Conservation (phyloP, 2,113 vertebrate species). For the Kryptolebias marmoratus region DNA sequence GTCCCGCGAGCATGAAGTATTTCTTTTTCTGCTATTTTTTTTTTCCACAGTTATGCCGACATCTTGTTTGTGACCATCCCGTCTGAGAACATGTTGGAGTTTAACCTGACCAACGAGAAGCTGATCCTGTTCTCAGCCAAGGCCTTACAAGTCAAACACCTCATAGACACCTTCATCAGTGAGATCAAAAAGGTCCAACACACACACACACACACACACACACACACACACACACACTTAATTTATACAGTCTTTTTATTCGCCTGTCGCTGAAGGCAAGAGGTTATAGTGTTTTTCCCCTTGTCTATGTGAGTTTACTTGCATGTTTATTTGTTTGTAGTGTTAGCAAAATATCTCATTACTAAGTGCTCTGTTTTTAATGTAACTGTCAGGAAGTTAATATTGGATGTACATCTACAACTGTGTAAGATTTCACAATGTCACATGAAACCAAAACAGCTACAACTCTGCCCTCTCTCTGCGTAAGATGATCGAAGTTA, state of each 20-base stretch:
- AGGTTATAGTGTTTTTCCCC: background rate
- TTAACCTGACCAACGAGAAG: conserved; percentile 93
- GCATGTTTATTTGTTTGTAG: too few relatives aligned
- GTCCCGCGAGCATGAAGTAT: background rate
- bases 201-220: background rate
- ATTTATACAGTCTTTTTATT: background rate
- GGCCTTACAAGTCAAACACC: conserved; percentile 90
- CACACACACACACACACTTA: background rate
- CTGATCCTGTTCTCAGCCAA: conserved; percentile 96
- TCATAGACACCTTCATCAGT: conserved; percentile 91
- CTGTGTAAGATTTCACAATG: background rate
- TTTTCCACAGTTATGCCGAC: conserved; percentile 86
- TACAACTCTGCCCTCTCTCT: too few relatives aligned
- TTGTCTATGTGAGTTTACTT: too few relatives aligned
- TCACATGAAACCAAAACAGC: background rate
- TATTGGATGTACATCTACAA: too few relatives aligned
- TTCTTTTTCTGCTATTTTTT: background rate
- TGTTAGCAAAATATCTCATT: too few relatives aligned
- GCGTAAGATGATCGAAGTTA: background rate
- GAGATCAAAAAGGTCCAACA: conserved; percentile 91
- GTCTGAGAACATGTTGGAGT: conserved; percentile 95
- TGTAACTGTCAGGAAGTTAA: too few relatives aligned
- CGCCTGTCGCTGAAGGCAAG: background rate
- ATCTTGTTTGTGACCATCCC: conserved; percentile 94
- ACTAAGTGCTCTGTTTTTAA: too few relatives aligned